These are phyloP conservation scores for Camponotus vicinus DNA, from an alignment of 1,140 invertebrate species.

Conservation along the genomic window DNA sequence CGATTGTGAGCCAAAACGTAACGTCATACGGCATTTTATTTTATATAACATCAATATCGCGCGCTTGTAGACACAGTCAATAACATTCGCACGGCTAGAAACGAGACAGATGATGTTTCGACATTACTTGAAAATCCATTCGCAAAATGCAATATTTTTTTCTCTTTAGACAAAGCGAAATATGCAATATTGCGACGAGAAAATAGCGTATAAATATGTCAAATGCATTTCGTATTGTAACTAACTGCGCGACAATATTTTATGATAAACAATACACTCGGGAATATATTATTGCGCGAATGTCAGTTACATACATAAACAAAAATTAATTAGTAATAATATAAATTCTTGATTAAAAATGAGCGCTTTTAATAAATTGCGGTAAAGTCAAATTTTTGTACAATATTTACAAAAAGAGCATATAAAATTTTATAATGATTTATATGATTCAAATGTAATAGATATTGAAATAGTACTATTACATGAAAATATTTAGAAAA, in stretches of 20 bases:
- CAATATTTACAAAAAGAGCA: background rate
- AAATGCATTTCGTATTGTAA: constrained; percentile 18
- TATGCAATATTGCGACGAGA: constrained; percentile 30
- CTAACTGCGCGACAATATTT: constrained; percentile 46
- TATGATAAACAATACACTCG: constrained; percentile 45
- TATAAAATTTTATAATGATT: background rate
- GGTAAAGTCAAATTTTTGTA: background rate
- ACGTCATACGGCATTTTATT: constrained; percentile 52
- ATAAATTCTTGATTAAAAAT: constrained; percentile 2
- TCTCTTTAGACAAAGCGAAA: constrained; percentile 26
- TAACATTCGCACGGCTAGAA: constrained; percentile 46
- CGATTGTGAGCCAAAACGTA: constrained; percentile 22
- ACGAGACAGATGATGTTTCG: constrained; percentile 48
- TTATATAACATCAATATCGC: constrained; percentile 57
- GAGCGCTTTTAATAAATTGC: background rate
- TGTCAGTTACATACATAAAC: background rate
- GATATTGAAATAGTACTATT: too few relatives aligned
- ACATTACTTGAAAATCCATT: constrained; percentile 55
- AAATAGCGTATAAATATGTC: constrained; percentile 28
- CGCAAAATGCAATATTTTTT: constrained; percentile 33
- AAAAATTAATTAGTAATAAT: constrained; percentile 38
- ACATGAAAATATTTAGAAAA: too few relatives aligned
- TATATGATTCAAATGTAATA: too few relatives aligned
- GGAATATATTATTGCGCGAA: constrained; percentile 12
- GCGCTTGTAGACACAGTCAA: constrained; percentile 51